Conservation (phyloP, 2,113 vertebrate species). For the Rhipidura dahli region DNA sequence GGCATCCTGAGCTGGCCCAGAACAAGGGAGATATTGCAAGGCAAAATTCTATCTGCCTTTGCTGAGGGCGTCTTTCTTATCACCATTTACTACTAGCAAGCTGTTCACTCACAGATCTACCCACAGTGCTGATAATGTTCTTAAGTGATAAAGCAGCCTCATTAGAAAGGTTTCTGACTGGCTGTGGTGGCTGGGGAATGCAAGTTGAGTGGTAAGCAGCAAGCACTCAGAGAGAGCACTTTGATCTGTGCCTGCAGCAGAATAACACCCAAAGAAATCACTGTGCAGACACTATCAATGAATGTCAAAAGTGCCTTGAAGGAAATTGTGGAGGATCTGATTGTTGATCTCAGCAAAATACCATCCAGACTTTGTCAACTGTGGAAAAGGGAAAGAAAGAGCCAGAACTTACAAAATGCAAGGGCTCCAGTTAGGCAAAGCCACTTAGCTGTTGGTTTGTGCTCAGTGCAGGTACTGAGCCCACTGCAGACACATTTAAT, state of each 20-base stretch:
- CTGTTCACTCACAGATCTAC: neutral
- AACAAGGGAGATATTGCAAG: neutral
- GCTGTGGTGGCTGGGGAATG: neutral
- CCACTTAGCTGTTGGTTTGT: neutral
- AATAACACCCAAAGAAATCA: neutral
- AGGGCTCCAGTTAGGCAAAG: neutral
- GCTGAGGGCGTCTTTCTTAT: neutral
- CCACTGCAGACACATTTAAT: neutral
- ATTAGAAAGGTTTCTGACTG: neutral
- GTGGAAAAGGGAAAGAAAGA: neutral
- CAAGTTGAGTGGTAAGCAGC: neutral
- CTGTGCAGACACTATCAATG: neutral
- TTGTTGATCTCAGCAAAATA: neutral
- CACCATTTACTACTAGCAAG: neutral
- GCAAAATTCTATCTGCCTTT: neutral
- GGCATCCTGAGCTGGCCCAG: neutral
- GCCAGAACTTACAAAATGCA: neutral
- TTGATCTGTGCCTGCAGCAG: neutral
- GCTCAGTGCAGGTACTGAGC: neutral
- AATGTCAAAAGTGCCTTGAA: neutral
- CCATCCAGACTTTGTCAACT: neutral
- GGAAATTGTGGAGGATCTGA: neutral
- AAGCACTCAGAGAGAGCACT: neutral
- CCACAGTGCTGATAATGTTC: neutral
- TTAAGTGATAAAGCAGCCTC: neutral